phyloP scores from a whole-genome alignment of 1,140 invertebrate genomes.

The Drosophila nigromelanica region DNA sequence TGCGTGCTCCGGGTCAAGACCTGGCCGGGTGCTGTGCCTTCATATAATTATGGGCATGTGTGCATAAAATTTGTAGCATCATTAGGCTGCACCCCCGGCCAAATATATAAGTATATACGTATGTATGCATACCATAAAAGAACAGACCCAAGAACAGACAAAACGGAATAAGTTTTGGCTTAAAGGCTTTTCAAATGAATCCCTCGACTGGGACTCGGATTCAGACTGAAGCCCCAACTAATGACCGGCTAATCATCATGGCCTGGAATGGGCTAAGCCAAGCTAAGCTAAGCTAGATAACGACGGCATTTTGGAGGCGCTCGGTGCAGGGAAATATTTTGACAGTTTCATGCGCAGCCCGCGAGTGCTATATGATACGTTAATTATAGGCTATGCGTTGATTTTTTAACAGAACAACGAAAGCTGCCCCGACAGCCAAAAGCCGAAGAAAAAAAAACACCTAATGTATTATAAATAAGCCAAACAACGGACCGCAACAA shows the following conservation, averaged over 20 bases:
- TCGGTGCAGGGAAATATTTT: slow-evolving; percentile 68
- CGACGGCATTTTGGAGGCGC: slow-evolving; percentile 35
- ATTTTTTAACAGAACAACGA: slow-evolving; percentile 67
- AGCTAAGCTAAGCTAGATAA: slow-evolving; percentile 71
- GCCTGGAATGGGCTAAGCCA: slow-evolving; percentile 39
- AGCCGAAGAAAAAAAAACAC: slow-evolving; percentile 21
- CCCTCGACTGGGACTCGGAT: slow-evolving; percentile 47
- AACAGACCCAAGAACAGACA: slow-evolving; percentile 32
- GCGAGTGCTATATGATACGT: slow-evolving; percentile 81
- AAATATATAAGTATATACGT: slow-evolving; percentile 42
- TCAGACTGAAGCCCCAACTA: slow-evolving; percentile 49
- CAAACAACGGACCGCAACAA: slow-evolving; percentile 42
- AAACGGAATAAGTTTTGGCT: slow-evolving; percentile 72
- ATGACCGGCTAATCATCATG: slow-evolving; percentile 81
- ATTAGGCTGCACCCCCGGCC: slow-evolving; percentile 79
- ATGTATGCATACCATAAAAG: slow-evolving; percentile 26
- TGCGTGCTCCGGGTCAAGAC: slow-evolving; percentile 11
- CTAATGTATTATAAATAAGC: slow-evolving; percentile 71
- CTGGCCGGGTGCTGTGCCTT: slow-evolving; percentile 7
- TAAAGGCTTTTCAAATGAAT: slow-evolving; percentile 81
- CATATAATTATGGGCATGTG: slow-evolving; percentile 75
- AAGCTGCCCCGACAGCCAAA: slow-evolving; percentile 35
- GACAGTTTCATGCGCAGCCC: slow-evolving; percentile 79
- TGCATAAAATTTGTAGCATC: slow-evolving; percentile 81
- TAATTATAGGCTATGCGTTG: slow-evolving; percentile 74